Evolutionary conservation across 2,888 invertebrate genomes (phyloP).

Genomic region (Osedax fenrisi): DNA sequence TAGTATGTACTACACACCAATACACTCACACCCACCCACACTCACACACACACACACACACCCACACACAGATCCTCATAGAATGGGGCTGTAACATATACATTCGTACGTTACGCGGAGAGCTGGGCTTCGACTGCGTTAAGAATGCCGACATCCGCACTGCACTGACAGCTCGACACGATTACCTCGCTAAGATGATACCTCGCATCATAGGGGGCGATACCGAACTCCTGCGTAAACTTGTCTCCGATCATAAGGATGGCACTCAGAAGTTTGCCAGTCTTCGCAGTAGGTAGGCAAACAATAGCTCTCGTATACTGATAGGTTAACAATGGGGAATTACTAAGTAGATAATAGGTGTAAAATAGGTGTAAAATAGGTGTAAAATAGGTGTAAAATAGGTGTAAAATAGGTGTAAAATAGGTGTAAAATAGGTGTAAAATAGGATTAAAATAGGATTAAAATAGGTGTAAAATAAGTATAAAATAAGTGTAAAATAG

Average conservation of each 20-base stretch:
- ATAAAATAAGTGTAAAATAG: no score
- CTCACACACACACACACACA: slow-evolving; percentile 30
- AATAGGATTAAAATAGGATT: no score
- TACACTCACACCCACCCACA: not conserved
- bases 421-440: no score
- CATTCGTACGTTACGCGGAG: slow-evolving; percentile 40
- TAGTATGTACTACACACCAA: not conserved
- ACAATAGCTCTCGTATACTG: no score
- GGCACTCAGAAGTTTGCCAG: slow-evolving; percentile 39
- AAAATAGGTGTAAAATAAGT: no score
- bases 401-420: no score
- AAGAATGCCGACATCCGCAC: slow-evolving; percentile 46
- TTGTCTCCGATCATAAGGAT: slow-evolving; percentile 41
- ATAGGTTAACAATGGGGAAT: no score
- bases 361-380: no score
- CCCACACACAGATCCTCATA: slow-evolving; percentile 41
- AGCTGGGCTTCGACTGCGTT: slow-evolving; percentile 43
- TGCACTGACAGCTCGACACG: slow-evolving; percentile 39
- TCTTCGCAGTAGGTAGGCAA: slow-evolving; percentile 44
- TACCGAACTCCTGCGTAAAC: slow-evolving; percentile 39
- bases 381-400: no score
- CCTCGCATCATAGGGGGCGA: slow-evolving; percentile 47
- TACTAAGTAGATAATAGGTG: no score
- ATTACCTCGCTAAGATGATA: slow-evolving; percentile 43
- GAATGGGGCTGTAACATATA: slow-evolving; percentile 50